Base-by-base conservation (phyloP, 2,888 invertebrate genomes). In the Hololepta plana region DNA sequence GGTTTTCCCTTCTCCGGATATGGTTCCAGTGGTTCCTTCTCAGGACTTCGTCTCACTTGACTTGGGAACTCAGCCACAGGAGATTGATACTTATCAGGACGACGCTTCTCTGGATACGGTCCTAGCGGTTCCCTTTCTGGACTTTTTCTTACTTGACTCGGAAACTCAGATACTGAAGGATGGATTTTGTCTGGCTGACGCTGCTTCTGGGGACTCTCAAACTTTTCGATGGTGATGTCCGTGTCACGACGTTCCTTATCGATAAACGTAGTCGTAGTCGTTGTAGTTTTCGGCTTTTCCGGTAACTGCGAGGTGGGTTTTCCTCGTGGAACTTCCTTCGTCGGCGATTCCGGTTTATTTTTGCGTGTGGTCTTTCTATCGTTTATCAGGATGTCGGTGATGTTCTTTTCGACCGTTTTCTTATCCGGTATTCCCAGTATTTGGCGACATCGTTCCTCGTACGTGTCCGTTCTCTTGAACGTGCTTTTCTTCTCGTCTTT, bases 371-470 rank as follows among this genome's bases (percentile, higher is more conserved):
- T 3, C 3, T 6, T 20, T 15, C 22, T 20, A 27, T 33, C 33
- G 8, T 23, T 14, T 3, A 24, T 20, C 12, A 32, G 20, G 9
- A 30, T 32, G 12, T 34, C 30, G 8, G 21, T 23, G 4, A 34
- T 26, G 20, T 30, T 19, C 24, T 28, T 29, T n/a, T 32, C 30
- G 17, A n/a, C n/a, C n/a, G n/a, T n/a, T 15, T 51, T 52, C 28
- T 53, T 51, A 29, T 60, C 57, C 24, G 59, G 50, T 57, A 75
- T 68, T 3, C 75, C 75, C 19, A 75, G 55, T 38, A 75, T 74
- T 41, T 72, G 66, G 17, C 69, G 60, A 36, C 75, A 75, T 15
- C 74, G 58, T 46, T 75, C 74, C 47, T 75, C 75, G 35, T 74
- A 76, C 2, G 75, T 75, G 49, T 76, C 74, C 17, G 71, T 65